phyloP scores from a whole-genome alignment of 1,140 invertebrate species.

The Drosophila lini region DNA sequence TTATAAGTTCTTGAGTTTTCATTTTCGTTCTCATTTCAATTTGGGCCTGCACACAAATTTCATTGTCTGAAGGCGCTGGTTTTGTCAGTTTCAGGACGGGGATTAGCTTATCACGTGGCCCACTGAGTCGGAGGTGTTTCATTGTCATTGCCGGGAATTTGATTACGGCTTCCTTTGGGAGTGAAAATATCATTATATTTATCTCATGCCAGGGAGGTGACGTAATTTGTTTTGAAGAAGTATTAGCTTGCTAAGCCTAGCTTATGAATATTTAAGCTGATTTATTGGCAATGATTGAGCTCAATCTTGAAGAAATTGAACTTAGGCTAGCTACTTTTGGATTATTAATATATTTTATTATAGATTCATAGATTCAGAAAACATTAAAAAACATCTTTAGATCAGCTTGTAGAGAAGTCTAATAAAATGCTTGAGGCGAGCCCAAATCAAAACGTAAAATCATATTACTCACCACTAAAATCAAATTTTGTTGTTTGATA shows the following conservation, averaged over 20 bases:
- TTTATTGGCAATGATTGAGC: not conserved
- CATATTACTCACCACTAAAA: constrained; percentile 54
- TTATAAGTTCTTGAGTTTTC: constrained; percentile 76
- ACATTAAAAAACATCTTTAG: not conserved
- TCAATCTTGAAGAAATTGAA: not conserved
- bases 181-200: constrained; percentile 12
- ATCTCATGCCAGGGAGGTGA: not conserved
- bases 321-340: not conserved
- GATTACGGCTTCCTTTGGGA: constrained; percentile 5
- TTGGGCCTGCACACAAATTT: constrained; percentile 57
- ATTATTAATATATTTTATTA: not conserved
- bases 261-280: constrained; percentile 13
- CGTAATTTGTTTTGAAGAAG: constrained; percentile 26
- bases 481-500: constrained; percentile 28
- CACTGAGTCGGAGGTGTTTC: constrained; percentile 40
- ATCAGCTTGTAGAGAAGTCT: not conserved
- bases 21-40: constrained; percentile 72
- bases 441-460: constrained; percentile 14
- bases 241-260: not conserved
- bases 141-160: constrained; percentile 25
- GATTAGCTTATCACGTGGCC: constrained; percentile 71
- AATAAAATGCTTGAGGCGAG: not conserved
- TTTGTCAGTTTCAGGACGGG: constrained; percentile 67
- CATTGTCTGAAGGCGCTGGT: constrained; percentile 70
- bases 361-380: not conserved